Base-by-base conservation (phyloP, 2,888 invertebrate genomes). In the Synanthedon andrenaeformis region DNA sequence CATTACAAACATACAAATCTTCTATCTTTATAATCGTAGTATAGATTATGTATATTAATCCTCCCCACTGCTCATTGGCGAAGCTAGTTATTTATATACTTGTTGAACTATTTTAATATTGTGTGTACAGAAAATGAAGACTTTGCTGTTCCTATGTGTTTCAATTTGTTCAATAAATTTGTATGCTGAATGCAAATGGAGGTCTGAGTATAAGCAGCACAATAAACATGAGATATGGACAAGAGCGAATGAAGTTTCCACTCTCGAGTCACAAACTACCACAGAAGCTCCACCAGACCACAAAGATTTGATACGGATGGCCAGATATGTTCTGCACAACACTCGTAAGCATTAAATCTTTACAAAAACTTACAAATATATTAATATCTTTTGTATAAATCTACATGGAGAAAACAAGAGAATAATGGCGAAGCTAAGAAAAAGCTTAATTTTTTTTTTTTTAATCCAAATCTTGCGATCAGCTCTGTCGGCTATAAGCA, bases 301-400 rank as follows among this genome's bases (percentile, higher is more conserved):
- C 56, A 84, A 85, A 41, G 79, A 92, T 62, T 74, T 89, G 13
- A 91, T 92, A 5, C 79, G 90, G 54, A 92, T 93, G 91, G 93
- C 92, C 8, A 85, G 94, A 85, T 93, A 91, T 66, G 90, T 93
- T 51, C 89, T 93, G 53, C 92, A 92, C 70, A 90, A 91, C 66
- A 88, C 91, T 67, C 90, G 93, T 93, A 87, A 76, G 67, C 57
- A 53, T 54, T 19, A 35, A 10, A 35, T 35, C 51, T 41, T 19
- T 42, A 45, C 4, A 19, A 45, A 45, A 10, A 45, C 13, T 23
- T 4, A 45, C 6, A 45, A 14, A 45, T 13, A 10, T n/a, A n/a
- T 45, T 8, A 45, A 13, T 45, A 45, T n/a, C 35, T 35, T 35
- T 35, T 35, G 28, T 28, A 4, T 28, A 6, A 6, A 6, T 8